Evolutionary conservation across 1,140 invertebrate species (phyloP), one percentile per base, ranked within the genome.

Genomic region (Frieseomelitta varia): DNA sequence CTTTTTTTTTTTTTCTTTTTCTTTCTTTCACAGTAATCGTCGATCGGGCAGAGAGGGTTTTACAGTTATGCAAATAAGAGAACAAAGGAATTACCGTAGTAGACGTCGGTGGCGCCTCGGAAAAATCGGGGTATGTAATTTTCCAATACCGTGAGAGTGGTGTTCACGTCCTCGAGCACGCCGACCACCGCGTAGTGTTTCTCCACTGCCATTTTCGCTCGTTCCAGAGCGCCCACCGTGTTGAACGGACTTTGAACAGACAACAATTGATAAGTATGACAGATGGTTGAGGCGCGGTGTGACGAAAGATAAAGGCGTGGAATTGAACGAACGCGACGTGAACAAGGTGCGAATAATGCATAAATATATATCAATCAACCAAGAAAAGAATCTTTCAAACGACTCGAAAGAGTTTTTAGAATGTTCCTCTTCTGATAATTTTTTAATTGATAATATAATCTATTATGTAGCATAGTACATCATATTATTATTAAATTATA

Each of bases 141-240:
- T 94, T 98, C 97, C 53, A 98, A 95, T 51, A 98, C 98, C 2
- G 97, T 96, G 2, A 98, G 95, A 1, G 98, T 98, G 2, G 96
- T 96, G 93, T 98, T 98, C 91, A 98, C 96, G 91, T 98, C 97
- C 91, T 98, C 98, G 1, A 98, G 95, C 14, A 98, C 97, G 1
- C 98, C 98, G 11, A 98, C 98, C 0, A 98, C 98, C 0, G 97
- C 97, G 91, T 98, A 98, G 90, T 98, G 96, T 89, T 97, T 96
- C 91, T 98, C 97, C 2, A 98, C 97, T 10, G 97, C 97, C 80
- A 96, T 94, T 93, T 98, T 98, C 1, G 98, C 98, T 88, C 96
- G 96, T 92, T 98, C 97, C 85, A 98, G 92, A 1, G 98, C 97
- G 85, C 97, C 97, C n/a, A 97, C 94, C 0, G 97, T 97, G 90